Conservation (phyloP, 2,797 vertebrate genomes). For the Denticeps clupeoides region DNA sequence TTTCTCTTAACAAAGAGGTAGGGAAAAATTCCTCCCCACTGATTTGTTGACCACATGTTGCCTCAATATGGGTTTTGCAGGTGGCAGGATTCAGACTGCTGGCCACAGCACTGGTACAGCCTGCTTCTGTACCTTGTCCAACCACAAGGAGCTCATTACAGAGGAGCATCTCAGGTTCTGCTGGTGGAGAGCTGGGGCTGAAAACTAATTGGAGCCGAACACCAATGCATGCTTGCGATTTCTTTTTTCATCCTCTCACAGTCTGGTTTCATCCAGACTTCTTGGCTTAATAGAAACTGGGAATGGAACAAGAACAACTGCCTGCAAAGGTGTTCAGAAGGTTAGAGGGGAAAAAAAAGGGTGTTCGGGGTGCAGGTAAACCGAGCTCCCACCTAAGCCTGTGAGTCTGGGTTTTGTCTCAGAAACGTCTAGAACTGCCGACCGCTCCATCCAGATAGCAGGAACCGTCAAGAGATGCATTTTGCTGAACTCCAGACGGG, state of each 20-base stretch:
- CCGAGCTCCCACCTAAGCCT: not conserved
- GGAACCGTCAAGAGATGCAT: too few relatives aligned
- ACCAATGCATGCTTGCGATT: constrained; percentile 10
- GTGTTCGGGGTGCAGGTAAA: constrained; percentile 22
- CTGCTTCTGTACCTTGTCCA: constrained; percentile 28
- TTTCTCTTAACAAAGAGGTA: constrained; percentile 7
- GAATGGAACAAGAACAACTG: constrained; percentile 20
- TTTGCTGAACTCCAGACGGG: too few relatives aligned
- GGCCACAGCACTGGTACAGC: constrained; percentile 30
- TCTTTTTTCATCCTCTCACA: constrained; percentile 20
- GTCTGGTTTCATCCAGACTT: constrained; percentile 29
- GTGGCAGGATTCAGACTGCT: constrained; percentile 27
- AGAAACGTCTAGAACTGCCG: too few relatives aligned
- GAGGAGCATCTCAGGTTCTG: constrained; percentile 35
- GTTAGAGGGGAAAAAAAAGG: not conserved
- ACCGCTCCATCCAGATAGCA: too few relatives aligned
- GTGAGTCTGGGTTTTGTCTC: constrained; percentile 1
- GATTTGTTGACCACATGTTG: constrained; percentile 32
- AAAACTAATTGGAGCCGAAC: constrained; percentile 29
- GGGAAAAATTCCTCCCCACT: constrained; percentile 7
- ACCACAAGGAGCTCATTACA: constrained; percentile 43
- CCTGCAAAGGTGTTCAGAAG: constrained; percentile 21
- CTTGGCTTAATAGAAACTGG: constrained; percentile 19
- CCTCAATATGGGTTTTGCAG: constrained; percentile 41
- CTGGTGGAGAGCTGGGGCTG: constrained; percentile 23